Base-by-base conservation (phyloP, 2,113 vertebrate genomes). In the Tragelaphus imberbis region DNA sequence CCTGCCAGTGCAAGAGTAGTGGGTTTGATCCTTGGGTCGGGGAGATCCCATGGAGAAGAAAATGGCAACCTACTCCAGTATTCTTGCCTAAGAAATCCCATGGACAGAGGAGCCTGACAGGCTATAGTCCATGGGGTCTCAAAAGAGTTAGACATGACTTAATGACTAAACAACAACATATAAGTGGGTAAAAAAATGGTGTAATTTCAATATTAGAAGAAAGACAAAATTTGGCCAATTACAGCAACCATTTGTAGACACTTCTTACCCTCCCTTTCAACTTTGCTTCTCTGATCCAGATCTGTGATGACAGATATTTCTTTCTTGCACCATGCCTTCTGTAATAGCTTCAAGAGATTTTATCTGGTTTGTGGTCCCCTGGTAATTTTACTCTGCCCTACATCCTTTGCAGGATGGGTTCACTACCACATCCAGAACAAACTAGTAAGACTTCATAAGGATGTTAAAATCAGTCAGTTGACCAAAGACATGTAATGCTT, bases 191-290 rank as follows among this genome's bases (percentile, higher is more conserved):
- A 96, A 97, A 79, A 94, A 88, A 92, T 88, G 77, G 15, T 8
- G 36, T 86, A 58, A 82, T 89, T 96, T 87, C 94, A 93, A 95
- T 91, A 94, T 96, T 27, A 97, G 68, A 82, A 94, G 59, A 63
- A 90, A 82, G 82, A 53, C 33, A 36, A 92, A 68, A 68, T 82
- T 94, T 59, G 80, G 33, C 28, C 79, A 40, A 44, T 93, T 91
- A 36, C 3, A 33, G n/a, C 56, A 63, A 84, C 27, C 2, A 1
- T 91, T 58, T 80, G 49, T 51, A 77, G 87, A 7, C 51, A 47
- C 75, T 85, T 68, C 49, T 84, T 82, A 36, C 58, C 23, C 21
- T 91, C 13, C n/a, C 63, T 56, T 75, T 53, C 36, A 90, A 13
- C 84, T 87, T 17, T 87, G 51, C 27, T 49, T 92, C 25, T 84